These are phyloP conservation scores for Drosophila dunni DNA, from an alignment of 1,140 invertebrate genomes.

Conservation along the genomic window DNA sequence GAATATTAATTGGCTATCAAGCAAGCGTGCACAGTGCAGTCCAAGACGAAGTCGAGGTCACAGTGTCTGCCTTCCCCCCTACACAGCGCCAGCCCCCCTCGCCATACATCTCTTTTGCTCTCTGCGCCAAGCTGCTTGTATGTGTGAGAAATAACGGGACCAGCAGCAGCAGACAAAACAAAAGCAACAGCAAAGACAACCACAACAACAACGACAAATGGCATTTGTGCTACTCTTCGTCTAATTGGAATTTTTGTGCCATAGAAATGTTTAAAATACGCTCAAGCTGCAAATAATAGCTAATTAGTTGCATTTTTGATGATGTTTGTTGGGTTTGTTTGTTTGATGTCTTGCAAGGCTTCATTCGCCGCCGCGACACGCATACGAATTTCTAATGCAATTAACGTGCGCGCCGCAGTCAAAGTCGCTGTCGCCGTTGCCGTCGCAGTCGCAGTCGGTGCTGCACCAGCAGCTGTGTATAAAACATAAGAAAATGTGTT, in stretches of 20 bases:
- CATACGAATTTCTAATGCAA: conserved; percentile 79
- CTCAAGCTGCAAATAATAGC: conserved; percentile 70
- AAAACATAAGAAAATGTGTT: conserved; percentile 45
- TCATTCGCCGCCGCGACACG: conserved; percentile 49
- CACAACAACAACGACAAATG: conserved; percentile 60
- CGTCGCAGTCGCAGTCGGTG: conserved; percentile 8
- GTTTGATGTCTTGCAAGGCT: conserved; percentile 56
- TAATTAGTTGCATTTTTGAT: conserved; percentile 62
- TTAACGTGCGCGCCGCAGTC: conserved; percentile 54
- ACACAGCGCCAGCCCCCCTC: conserved; percentile 24
- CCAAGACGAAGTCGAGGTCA: conserved; percentile 52
- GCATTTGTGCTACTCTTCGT: conserved; percentile 52
- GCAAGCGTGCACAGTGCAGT: conserved; percentile 49
- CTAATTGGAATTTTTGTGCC: conserved; percentile 76
- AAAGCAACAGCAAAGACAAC: conserved; percentile 18
- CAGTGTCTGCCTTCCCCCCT: conserved; percentile 23
- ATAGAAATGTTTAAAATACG: conserved; percentile 56
- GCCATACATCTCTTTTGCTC: background rate
- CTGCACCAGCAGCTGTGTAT: conserved; percentile 57
- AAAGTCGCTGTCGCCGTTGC: conserved; percentile 20
- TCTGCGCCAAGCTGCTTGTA: conserved; percentile 22
- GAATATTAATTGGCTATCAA: conserved; percentile 77
- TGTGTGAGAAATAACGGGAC: conserved; percentile 72
- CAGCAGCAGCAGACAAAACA: conserved; percentile 19
- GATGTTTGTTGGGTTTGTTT: conserved; percentile 35